phyloP scores from a whole-genome alignment of 2,888 invertebrate species.

The Drosophila hamatofila region DNA sequence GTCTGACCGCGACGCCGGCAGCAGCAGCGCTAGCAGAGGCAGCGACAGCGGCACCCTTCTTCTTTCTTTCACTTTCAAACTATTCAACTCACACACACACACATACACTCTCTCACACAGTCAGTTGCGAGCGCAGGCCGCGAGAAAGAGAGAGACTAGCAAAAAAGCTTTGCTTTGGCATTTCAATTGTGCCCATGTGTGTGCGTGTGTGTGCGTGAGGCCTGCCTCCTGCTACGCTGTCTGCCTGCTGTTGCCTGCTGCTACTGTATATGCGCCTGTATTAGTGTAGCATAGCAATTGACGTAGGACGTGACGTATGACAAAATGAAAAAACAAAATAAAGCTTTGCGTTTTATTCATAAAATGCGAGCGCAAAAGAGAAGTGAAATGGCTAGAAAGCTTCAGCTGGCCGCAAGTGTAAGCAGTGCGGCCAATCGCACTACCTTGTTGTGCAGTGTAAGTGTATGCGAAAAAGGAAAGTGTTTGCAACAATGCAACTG shows the following conservation, averaged over 20 bases:
- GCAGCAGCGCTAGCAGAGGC: constrained; percentile 17
- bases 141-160: constrained; percentile 54
- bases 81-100: constrained; percentile 42
- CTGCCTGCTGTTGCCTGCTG: constrained; percentile 24
- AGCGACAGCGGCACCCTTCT: constrained; percentile 49
- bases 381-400: constrained; percentile 38
- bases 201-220: constrained; percentile 44
- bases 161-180: constrained; percentile 52
- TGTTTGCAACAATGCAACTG: constrained; percentile 53
- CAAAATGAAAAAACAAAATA: constrained; percentile 26
- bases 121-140: constrained; percentile 36
- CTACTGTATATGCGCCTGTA: constrained; percentile 28
- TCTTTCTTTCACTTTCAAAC: constrained; percentile 80
- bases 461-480: constrained; percentile 70
- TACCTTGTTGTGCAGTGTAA: constrained; percentile 39
- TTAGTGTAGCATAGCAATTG: constrained; percentile 64
- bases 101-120: constrained; percentile 5
- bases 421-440: constrained; percentile 35
- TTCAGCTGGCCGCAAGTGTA: constrained; percentile 35
- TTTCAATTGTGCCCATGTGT: constrained; percentile 26
- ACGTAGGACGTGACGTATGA: constrained; percentile 76
- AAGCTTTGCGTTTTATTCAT: constrained; percentile 58
- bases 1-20: constrained; percentile 22
- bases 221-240: constrained; percentile 57
- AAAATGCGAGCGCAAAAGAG: constrained; percentile 49